Evolutionary conservation across 2,113 vertebrate genomes (phyloP).

Genomic region (Anguilla rostrata): DNA sequence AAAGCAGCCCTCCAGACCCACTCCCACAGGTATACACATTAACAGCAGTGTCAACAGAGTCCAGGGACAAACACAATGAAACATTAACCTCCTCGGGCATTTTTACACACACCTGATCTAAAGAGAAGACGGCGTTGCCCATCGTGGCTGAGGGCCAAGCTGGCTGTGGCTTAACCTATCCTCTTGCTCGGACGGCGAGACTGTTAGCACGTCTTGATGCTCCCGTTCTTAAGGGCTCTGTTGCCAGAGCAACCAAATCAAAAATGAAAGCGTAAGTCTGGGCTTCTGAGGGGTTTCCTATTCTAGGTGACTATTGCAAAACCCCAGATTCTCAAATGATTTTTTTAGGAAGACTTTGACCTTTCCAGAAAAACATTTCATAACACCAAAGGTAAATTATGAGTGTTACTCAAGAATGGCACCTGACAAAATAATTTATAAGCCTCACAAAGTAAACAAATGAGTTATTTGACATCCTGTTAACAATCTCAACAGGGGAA

Average conservation of each 20-base stretch:
- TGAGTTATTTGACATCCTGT: background rate
- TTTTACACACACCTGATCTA: background rate
- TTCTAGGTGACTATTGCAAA: background rate
- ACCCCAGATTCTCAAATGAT: background rate
- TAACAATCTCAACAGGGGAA: background rate
- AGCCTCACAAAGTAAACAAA: background rate
- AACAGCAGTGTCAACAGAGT: constrained; percentile 1
- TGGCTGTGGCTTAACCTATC: background rate
- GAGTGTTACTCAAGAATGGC: background rate
- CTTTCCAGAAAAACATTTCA: background rate
- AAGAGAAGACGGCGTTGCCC: background rate
- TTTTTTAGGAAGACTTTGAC: background rate
- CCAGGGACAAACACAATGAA: background rate
- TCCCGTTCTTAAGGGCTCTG: background rate
- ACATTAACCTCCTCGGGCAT: background rate
- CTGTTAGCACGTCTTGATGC: background rate
- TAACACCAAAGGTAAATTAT: background rate
- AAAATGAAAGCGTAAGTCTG: background rate
- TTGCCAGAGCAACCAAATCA: background rate
- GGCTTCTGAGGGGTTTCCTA: background rate
- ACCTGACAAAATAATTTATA: background rate
- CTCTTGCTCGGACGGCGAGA: background rate
- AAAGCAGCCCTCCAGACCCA: background rate
- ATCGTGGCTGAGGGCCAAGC: background rate
- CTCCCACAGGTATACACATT: constrained; percentile 1